phyloP scores from a whole-genome alignment of 2,888 invertebrate genomes.

The Dicranocentrus wangi region DNA sequence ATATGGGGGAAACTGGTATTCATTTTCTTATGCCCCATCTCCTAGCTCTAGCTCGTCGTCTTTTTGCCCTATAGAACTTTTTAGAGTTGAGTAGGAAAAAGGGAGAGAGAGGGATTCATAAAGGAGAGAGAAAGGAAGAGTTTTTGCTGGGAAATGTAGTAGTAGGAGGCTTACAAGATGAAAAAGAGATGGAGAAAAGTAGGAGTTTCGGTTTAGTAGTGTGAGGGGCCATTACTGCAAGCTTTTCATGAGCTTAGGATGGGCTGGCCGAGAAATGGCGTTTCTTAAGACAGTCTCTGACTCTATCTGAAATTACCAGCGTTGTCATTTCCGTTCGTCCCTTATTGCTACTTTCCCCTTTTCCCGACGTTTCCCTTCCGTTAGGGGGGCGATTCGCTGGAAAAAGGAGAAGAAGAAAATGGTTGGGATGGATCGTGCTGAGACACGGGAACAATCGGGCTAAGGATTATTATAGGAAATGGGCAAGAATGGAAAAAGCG shows the following conservation, averaged over 20 bases:
- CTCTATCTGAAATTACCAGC: constrained; percentile 50
- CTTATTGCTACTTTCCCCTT: constrained; percentile 44
- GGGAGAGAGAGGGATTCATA: neutral
- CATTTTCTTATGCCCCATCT: constrained; percentile 38
- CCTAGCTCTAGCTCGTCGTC: constrained; percentile 46
- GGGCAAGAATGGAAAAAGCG: too few species aligned
- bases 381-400: neutral
- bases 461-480: constrained; percentile 1
- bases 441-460: constrained; percentile 1
- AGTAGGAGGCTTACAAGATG: neutral
- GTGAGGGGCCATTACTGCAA: constrained; percentile 36
- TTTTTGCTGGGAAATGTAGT: neutral
- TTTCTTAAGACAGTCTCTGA: constrained; percentile 51
- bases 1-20: constrained; percentile 24
- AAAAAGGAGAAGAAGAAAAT: neutral
- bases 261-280: constrained; percentile 36
- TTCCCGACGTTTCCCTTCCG: constrained; percentile 24
- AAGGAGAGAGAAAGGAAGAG: neutral
- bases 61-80: constrained; percentile 19
- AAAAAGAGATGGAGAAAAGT: constrained; percentile 4
- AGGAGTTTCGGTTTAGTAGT: constrained; percentile 29
- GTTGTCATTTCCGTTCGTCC: constrained; percentile 56
- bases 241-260: constrained; percentile 42
- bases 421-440: neutral
- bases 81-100: constrained; percentile 19